Evolutionary conservation across 1,140 invertebrate species (phyloP).

Genomic region (Eriocheir sinensis): DNA sequence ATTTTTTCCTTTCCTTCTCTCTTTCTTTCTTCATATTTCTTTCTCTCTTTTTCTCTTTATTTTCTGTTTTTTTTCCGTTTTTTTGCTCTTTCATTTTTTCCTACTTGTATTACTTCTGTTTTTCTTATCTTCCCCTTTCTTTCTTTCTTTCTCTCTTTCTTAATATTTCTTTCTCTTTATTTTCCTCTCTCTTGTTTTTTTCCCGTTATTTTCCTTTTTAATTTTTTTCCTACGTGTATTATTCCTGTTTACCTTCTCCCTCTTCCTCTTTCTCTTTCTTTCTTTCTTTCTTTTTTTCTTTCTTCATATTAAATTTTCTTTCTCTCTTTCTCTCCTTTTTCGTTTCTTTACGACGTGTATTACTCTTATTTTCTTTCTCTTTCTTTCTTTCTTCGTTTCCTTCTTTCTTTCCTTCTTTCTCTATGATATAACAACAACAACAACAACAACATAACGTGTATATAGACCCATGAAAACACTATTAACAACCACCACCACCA

Average conservation of each 20-base stretch:
- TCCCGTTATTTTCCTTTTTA: too few relatives aligned
- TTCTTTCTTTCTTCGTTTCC: background rate
- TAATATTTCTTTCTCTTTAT: too few relatives aligned
- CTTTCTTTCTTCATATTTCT: background rate
- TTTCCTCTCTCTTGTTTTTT: background rate
- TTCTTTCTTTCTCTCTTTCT: constrained; percentile 25
- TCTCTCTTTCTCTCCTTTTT: background rate
- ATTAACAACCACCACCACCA: too few relatives aligned
- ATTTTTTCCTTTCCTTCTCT: background rate
- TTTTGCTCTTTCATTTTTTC: background rate
- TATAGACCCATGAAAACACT: too few relatives aligned
- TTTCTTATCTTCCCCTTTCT: background rate
- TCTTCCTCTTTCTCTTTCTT: background rate
- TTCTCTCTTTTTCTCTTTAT: too few relatives aligned
- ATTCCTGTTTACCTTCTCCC: background rate
- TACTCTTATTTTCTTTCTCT: background rate
- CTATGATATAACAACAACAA: too few relatives aligned
- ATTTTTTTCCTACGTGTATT: background rate
- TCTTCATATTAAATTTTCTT: background rate
- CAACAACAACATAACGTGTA: too few relatives aligned
- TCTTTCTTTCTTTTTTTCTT: too few relatives aligned
- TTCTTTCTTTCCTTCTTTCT: background rate
- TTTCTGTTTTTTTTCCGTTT: background rate
- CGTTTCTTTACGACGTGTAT: too few relatives aligned
- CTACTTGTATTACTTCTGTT: too few relatives aligned